Conservation (phyloP, 2,888 invertebrate genomes). For the Amorpha juglandis region DNA sequence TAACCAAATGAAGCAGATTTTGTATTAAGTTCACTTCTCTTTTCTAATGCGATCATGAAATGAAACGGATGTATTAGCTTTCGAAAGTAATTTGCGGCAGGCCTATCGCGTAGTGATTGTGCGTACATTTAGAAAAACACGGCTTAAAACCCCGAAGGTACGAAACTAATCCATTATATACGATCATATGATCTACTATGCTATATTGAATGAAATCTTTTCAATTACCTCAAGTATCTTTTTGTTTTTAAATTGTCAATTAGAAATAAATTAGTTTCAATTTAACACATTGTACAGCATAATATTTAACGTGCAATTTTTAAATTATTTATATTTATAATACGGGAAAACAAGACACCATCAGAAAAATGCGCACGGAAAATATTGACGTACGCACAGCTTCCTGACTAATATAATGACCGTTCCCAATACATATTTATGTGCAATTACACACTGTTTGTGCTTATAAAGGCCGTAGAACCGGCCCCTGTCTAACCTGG, state of each 20-base stretch:
- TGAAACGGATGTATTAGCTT: constrained; percentile 14
- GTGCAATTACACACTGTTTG: constrained; percentile 47
- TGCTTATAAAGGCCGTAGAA: constrained; percentile 44
- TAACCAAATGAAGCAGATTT: constrained; percentile 4
- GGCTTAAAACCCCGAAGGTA: neutral
- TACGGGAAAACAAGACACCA: too few species aligned
- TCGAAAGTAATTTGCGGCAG: constrained; percentile 14
- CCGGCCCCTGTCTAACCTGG: constrained; percentile 50
- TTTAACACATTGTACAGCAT: too few species aligned
- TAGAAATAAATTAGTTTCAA: too few species aligned
- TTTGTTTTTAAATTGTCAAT: too few species aligned
- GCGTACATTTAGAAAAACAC: constrained; percentile 2
- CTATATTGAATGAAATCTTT: too few species aligned
- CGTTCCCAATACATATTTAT: constrained; percentile 50
- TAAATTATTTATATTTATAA: too few species aligned
- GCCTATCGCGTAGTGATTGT: neutral
- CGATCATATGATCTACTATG: neutral
- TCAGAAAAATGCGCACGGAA: neutral
- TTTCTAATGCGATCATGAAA: constrained; percentile 13
- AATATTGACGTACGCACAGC: neutral
- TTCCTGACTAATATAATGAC: constrained; percentile 45
- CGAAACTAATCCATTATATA: neutral
- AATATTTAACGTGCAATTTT: neutral
- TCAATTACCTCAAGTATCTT: too few species aligned
- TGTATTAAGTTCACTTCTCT: constrained; percentile 8